A percentile compares a stretch with the other conserved stretches of the same genome.
Conservation (phyloP, 2,888 invertebrate genomes). For the Drosophila affinis region DNA sequence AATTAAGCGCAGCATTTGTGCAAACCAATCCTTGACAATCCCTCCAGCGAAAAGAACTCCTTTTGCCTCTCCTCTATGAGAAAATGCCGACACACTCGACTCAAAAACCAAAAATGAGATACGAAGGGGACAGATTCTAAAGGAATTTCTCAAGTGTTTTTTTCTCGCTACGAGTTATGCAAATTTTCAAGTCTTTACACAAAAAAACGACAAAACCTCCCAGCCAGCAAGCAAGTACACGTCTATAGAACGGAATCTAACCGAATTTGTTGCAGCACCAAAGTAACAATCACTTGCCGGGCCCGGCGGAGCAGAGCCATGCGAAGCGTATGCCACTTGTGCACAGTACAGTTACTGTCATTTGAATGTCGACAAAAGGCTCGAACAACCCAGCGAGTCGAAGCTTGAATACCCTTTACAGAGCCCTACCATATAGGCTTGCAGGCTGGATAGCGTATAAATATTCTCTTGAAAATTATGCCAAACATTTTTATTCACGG, state of each 20-base stretch:
- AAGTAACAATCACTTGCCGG: conserved; percentile 41
- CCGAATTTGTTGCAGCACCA: conserved; percentile 49
- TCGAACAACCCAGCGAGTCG: not conserved
- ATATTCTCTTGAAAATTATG: conserved; percentile 63
- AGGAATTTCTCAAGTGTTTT: conserved; percentile 65
- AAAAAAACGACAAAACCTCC: conserved; percentile 26
- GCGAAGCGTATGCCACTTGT: conserved; percentile 60
- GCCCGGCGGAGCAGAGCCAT: conserved; percentile 9
- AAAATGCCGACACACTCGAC: conserved; percentile 74
- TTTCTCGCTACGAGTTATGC: conserved; percentile 66
- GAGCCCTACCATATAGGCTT: not conserved
- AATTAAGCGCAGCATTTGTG: conserved; percentile 60
- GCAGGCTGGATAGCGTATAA: not conserved
- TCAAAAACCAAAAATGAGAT: conserved; percentile 37
- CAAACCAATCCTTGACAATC: conserved; percentile 56
- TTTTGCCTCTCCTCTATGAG: conserved; percentile 16
- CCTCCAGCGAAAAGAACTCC: conserved; percentile 44
- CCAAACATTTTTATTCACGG: conserved; percentile 62
- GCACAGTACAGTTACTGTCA: conserved; percentile 70
- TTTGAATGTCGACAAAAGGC: conserved; percentile 59
- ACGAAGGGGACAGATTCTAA: conserved; percentile 54
- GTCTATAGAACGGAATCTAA: conserved; percentile 40
- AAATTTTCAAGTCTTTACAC: conserved; percentile 49
- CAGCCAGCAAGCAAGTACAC: conserved; percentile 30
- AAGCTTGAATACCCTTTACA: conserved; percentile 2